Conservation (phyloP, 1,140 invertebrate genomes). For the Saxidomus purpurata region DNA sequence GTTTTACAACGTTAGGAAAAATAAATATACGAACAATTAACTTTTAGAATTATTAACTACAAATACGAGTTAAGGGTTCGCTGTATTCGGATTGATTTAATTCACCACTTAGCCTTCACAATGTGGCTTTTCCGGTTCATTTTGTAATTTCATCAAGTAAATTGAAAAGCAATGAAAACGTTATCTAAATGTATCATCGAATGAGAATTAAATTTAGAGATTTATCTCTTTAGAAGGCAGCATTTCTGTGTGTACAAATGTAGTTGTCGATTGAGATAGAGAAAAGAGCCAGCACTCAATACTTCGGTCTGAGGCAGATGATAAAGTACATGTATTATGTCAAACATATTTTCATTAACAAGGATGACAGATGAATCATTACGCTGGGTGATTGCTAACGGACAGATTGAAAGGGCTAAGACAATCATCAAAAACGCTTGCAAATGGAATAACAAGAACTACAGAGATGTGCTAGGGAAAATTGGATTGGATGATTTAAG, state of each 20-base stretch:
- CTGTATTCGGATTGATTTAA: too few relatives aligned
- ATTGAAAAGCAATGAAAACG: too few relatives aligned
- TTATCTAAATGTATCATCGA: too few relatives aligned
- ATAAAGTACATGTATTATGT: not conserved
- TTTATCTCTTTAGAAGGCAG: too few relatives aligned
- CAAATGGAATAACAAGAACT: conserved; percentile 42
- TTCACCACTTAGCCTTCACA: too few relatives aligned
- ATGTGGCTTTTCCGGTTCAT: too few relatives aligned
- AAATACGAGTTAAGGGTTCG: too few relatives aligned
- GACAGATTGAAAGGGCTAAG: not conserved
- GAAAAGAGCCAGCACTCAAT: not conserved
- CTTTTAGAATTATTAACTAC: too few relatives aligned
- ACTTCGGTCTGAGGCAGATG: not conserved
- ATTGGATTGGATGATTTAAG: not conserved
- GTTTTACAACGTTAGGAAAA: too few relatives aligned
- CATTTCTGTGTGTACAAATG: too few relatives aligned
- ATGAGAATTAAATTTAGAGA: not conserved
- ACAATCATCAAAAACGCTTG: conserved; percentile 41
- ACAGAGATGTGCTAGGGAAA: not conserved
- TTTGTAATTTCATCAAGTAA: too few relatives aligned
- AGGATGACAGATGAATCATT: conserved; percentile 37
- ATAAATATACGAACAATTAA: too few relatives aligned
- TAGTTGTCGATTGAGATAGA: not conserved
- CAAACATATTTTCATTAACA: not conserved
- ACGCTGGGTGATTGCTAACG: conserved; percentile 45